Conservation (phyloP, 2,797 vertebrate species). For the Okamejei kenojei region DNA sequence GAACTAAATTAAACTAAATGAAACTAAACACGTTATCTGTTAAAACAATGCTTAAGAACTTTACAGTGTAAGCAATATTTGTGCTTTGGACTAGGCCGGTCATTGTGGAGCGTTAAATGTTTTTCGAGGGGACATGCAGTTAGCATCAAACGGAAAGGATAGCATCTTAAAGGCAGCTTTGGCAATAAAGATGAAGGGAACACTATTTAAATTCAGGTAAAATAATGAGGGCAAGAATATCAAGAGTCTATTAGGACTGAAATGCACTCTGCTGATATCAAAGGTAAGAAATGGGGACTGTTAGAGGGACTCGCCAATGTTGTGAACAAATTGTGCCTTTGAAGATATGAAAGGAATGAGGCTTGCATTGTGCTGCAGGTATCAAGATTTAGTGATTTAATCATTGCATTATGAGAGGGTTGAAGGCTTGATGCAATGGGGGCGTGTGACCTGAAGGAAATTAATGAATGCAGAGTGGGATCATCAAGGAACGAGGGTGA, state of each 20-base stretch:
- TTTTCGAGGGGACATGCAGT: not conserved
- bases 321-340: not conserved
- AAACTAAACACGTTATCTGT: too few relatives aligned
- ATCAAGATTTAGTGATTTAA: slow-evolving; percentile 9
- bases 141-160: not conserved
- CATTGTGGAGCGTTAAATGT: not conserved
- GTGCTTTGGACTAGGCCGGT: not conserved
- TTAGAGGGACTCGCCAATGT: not conserved
- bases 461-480: not conserved
- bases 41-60: not conserved
- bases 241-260: slow-evolving; percentile 12
- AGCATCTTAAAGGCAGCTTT: not conserved
- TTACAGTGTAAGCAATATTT: not conserved
- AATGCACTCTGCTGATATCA: not conserved
- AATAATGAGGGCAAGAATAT: slow-evolving; percentile 11
- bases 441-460: not conserved
- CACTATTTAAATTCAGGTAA: not conserved
- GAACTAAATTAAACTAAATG: too few relatives aligned
- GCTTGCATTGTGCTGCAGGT: not conserved
- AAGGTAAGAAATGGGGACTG: not conserved
- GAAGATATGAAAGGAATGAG: slow-evolving; percentile 16
- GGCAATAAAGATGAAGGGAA: not conserved
- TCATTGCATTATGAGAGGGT: not conserved
- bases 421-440: not conserved
- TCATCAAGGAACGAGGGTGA: not conserved